Evolutionary conservation across 2,797 vertebrate genomes (phyloP).

Genomic region (Pseudomugil tenellus): DNA sequence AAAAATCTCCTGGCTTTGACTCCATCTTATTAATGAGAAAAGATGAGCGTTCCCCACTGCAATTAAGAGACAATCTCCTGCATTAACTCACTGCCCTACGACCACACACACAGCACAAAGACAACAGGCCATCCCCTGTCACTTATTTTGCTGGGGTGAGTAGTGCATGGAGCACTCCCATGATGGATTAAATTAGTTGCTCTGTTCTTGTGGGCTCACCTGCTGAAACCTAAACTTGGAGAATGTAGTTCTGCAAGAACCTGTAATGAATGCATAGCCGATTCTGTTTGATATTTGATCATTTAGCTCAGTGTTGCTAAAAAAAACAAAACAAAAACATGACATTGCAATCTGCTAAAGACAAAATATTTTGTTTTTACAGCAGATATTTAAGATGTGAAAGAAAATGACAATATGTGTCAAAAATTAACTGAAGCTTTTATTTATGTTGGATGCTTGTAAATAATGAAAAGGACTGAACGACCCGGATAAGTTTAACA

Average conservation of each 20-base stretch:
- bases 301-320: not conserved
- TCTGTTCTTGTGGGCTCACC: conserved; percentile 72
- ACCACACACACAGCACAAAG: conserved; percentile 83
- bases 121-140: conserved; percentile 78
- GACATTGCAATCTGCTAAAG: not conserved
- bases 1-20: conserved; percentile 76
- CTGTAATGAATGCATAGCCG: conserved; percentile 32
- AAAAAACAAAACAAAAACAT: not conserved
- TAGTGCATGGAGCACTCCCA: conserved; percentile 62
- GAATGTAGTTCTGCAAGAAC: conserved; percentile 64
- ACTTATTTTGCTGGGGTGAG: conserved; percentile 73
- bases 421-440: not conserved
- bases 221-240: conserved; percentile 79
- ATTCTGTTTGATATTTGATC: conserved; percentile 39
- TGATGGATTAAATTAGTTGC: conserved; percentile 74
- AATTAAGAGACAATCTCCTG: conserved; percentile 84
- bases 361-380: conserved; percentile 6
- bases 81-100: conserved; percentile 76
- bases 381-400: not conserved
- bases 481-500: not conserved
- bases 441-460: not conserved
- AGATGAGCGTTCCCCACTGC: conserved; percentile 81
- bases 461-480: not conserved
- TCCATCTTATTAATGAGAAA: conserved; percentile 81
- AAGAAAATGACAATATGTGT: conserved; percentile 2